A percentile compares a stretch with the other conserved stretches of the same genome.
These are phyloP conservation scores for Sitobion miscanthi DNA, from an alignment of 1,140 invertebrate genomes.

Conservation along the genomic window DNA sequence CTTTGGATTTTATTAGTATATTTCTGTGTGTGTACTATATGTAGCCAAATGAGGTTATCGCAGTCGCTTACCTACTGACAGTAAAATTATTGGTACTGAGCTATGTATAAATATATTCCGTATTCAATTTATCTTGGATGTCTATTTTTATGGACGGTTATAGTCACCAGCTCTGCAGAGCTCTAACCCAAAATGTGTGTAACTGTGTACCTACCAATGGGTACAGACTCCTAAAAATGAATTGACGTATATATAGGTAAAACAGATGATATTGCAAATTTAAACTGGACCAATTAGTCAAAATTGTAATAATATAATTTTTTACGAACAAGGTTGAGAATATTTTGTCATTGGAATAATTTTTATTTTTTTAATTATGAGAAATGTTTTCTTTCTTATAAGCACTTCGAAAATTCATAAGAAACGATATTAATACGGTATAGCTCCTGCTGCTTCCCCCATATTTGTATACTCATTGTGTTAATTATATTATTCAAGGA, in stretches of 20 bases:
- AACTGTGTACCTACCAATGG: no score
- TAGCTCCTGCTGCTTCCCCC: constrained; percentile 11
- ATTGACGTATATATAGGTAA: not conserved
- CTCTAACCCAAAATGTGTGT: not conserved
- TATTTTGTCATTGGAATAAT: not conserved
- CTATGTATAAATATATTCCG: no score
- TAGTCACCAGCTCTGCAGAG: no score
- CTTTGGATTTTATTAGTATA: no score
- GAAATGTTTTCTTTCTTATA: constrained; percentile 21
- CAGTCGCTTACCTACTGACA: no score
- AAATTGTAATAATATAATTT: not conserved
- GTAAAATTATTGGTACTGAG: no score
- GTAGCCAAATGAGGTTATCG: no score
- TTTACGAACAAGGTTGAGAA: not conserved
- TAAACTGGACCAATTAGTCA: not conserved
- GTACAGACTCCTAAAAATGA: not conserved
- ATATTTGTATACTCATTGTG: not conserved
- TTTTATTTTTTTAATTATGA: not conserved
- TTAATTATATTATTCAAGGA: constrained; percentile 34
- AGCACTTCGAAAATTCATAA: not conserved
- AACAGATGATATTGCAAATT: not conserved
- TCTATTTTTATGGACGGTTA: no score
- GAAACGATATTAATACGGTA: not conserved
- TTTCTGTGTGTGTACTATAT: no score
- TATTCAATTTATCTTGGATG: no score